These are phyloP conservation scores for Lochmaea crataegi DNA, from an alignment of 2,888 invertebrate genomes.

Conservation along the genomic window DNA sequence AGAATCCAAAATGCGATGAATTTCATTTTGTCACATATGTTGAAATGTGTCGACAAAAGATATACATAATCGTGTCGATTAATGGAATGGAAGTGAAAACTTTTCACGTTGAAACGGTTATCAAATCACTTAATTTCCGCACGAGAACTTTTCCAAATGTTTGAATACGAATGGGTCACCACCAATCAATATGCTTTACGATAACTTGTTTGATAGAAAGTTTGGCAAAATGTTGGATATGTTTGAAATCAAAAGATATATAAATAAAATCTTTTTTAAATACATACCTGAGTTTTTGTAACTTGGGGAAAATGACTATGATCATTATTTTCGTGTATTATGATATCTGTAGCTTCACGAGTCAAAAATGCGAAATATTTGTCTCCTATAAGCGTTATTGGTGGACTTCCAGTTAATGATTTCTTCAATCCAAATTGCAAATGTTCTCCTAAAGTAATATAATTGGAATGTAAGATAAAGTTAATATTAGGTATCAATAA, in stretches of 20 bases:
- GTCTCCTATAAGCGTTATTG: constrained; percentile 65
- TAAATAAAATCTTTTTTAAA: background rate
- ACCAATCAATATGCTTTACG: no score
- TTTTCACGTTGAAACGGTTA: constrained; percentile 6
- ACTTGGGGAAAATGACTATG: constrained; percentile 67
- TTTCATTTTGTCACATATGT: background rate
- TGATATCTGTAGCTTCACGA: constrained; percentile 69
- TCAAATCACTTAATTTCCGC: constrained; percentile 7
- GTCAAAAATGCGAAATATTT: constrained; percentile 61
- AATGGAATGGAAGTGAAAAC: background rate
- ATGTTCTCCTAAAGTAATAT: constrained; percentile 38
- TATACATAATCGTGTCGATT: no score
- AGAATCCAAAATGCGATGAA: background rate
- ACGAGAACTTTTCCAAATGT: constrained; percentile 4
- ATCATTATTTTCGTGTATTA: constrained; percentile 67
- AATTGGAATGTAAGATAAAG: background rate
- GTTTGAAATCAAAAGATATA: no score
- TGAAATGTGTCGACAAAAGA: background rate
- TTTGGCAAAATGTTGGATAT: no score
- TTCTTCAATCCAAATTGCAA: constrained; percentile 63
- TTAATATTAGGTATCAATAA: no score
- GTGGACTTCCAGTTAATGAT: constrained; percentile 70
- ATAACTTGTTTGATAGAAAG: no score
- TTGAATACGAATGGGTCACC: background rate
- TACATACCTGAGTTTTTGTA: constrained; percentile 67